Percentiles rank a stretch among this genome's conserved stretches.
Evolutionary conservation across 1,140 invertebrate genomes (phyloP).

Genomic region (Dendroctonus ponderosae): DNA sequence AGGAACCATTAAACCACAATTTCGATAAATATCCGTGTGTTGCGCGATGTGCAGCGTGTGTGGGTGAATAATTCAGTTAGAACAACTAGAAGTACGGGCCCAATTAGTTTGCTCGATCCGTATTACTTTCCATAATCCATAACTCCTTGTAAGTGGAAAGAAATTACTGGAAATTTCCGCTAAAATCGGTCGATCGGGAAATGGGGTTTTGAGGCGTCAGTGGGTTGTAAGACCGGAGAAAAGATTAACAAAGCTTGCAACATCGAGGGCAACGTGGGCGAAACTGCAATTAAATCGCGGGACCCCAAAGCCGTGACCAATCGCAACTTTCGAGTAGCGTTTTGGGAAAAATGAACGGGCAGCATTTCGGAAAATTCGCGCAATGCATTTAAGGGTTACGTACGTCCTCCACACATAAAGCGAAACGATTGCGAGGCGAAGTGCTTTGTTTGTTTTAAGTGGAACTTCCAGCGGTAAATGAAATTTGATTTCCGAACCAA

Average conservation of each 20-base stretch:
- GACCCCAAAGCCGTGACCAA: too few relatives aligned
- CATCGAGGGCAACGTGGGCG: too few relatives aligned
- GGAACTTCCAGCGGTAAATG: constrained; percentile 2
- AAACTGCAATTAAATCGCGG: too few relatives aligned
- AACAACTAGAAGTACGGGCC: too few relatives aligned
- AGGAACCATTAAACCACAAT: too few relatives aligned
- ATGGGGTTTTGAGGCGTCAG: not conserved
- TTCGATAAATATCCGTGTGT: too few relatives aligned
- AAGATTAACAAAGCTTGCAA: not conserved
- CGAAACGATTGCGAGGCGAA: constrained; percentile 2
- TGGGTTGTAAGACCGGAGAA: not conserved
- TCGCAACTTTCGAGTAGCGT: not conserved
- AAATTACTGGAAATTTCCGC: too few relatives aligned
- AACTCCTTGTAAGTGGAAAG: too few relatives aligned
- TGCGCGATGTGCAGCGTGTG: too few relatives aligned
- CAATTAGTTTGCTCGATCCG: too few relatives aligned
- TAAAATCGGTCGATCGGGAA: not conserved
- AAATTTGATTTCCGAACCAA: not conserved
- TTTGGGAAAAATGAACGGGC: not conserved
- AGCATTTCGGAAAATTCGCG: not conserved
- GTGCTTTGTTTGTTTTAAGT: constrained; percentile 4
- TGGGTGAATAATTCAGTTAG: too few relatives aligned
- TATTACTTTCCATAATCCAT: too few relatives aligned
- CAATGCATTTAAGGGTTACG: not conserved
- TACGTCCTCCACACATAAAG: not conserved